Evolutionary conservation across 2,888 invertebrate species (phyloP), one percentile per base, ranked within the genome.

Genomic region (Limnephilus rhombicus): DNA sequence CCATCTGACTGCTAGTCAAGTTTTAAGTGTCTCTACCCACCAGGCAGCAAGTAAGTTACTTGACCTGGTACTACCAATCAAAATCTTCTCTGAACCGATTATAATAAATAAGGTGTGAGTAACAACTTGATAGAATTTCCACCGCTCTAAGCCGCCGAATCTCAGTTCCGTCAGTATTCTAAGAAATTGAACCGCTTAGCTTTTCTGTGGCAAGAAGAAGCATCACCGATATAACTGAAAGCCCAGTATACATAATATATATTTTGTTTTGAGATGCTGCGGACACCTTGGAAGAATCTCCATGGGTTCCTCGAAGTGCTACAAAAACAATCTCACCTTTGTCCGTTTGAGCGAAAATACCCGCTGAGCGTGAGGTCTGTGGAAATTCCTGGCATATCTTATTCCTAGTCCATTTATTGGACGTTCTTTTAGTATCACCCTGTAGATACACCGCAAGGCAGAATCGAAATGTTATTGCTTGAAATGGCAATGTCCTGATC

Each of bases 291-390:
- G 88, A 89, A 89, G 80, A n/a, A n/a, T 80, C 68, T 89, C 80
- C n/a, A 4, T 4, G 5, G 41, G 37, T 89, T 89, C 88, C 80
- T n/a, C 88, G 88, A 89, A 89, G 88, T 53, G 41, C 68, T 85
- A 90, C 18, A 41, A 82, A 82, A 85, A 85, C 90, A 85, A 49
- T 37, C 53, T n/a, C 34, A 18, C 18, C n/a, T 90, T 31, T 24
- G 29, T 90, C 85, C 37, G 53, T 41, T 85, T 85, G 80, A 85
- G 85, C 85, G n/a, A 31, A 90, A 85, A 90, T 85, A 53, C 53
- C 53, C 29, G 34, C 37, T 29, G 68, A n/a, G 24, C 85, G 90
- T 90, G 85, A 49, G 85, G 80, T 90, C 80, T 34, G 34, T 85
- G 53, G 68, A 37, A 83, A 90, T 82, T 90, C 82, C 18, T 49